Base-by-base conservation (phyloP, 2,113 vertebrate species). In the Takifugu bimaculatus region DNA sequence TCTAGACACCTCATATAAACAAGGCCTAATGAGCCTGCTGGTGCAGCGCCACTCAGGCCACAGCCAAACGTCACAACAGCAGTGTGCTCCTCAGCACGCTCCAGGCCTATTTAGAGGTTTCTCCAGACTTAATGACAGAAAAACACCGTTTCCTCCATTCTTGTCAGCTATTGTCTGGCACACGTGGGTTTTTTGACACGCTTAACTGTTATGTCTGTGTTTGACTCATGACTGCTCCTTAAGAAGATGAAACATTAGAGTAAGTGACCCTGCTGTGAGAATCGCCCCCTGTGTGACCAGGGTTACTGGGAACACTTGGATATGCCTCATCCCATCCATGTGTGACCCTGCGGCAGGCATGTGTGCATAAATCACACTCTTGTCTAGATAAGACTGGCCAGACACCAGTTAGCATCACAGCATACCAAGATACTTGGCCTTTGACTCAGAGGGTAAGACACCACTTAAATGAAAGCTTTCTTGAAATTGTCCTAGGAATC, bases 1-100 rank as follows among this genome's bases (percentile, higher is more conserved):
- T 86, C 86, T 87, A 86, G 80, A 88, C 79, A 20, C 60, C 66
- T 82, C 75, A 77, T 81, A 80, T 86, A 89, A 88, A 84, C 85
- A 86, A 65, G 77, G 65, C 72, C 78, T 80, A 82, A 89, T 78
- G 78, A 85, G 70, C 71, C 74, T 65, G 39, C 27, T 63, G 51
- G 65, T 60, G 66, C 32, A 70, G 72, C 69, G 63, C 60, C 20
- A 54, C 69, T 75, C 65, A 55, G 50, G 55, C 48, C 44, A 11
- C 2, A 26, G 57, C 51, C 58, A 72, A 50, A 73, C 64, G 20
- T 84, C 80, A 59, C 60, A 79, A 43, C 56, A 61, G 66, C 50
- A 60, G 43, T 13, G 42, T 32, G 55, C 58, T 74, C 65, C 50
- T 57, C 60, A 49, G 56, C 12, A 55, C 12, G 32, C 26, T 39